Base-by-base conservation (phyloP, 2,888 invertebrate species). In the Drosophila mulleri region DNA sequence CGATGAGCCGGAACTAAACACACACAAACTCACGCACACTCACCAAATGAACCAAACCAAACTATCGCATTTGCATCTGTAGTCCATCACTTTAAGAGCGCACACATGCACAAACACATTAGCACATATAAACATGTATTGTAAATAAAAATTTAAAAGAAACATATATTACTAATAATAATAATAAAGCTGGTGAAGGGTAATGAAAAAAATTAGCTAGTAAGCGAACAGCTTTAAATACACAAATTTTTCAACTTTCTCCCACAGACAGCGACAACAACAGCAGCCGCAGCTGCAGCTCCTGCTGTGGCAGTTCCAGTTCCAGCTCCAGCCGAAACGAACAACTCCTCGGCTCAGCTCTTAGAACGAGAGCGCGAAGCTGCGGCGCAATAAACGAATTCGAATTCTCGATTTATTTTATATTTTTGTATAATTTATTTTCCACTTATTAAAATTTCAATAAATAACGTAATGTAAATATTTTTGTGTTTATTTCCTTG, bases 351-450 rank as follows among this genome's bases (percentile, higher is more conserved):
- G 26, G 72, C 73, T 41, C 82, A 70, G 58, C 72, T 85, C 7
- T 69, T 85, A 74, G 75, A 78, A 26, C 72, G 65, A 52, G 89
- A 85, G 59, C 85, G 85, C 54, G 62, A 60, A 16, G 88, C 88
- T 52, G 72, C 88, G 29, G 72, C 67, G 71, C 80, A 73, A 41
- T 85, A 68, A 47, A n/a, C 26, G 3, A 53, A 66, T 44, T 60
- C 32, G 52, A 66, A 39, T 53, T n/a, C 26, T 59, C 64, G 62
- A 69, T 52, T 59, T 66, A 39, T 29, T 56, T 64, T 64, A 8
- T 78, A 66, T 64, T 50, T 26, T 57, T 59, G 32, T 74, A 35
- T 59, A 70, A 50, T 53, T 11, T 32, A 58, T 58, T 53, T 57
- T 65, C 16, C 69, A 67, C 61, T 77, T 77, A 80, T 75, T 90